Evolutionary conservation across 2,113 vertebrate genomes (phyloP), one percentile per base, ranked within the genome.

Genomic region (Sakesphorus luctuosus): DNA sequence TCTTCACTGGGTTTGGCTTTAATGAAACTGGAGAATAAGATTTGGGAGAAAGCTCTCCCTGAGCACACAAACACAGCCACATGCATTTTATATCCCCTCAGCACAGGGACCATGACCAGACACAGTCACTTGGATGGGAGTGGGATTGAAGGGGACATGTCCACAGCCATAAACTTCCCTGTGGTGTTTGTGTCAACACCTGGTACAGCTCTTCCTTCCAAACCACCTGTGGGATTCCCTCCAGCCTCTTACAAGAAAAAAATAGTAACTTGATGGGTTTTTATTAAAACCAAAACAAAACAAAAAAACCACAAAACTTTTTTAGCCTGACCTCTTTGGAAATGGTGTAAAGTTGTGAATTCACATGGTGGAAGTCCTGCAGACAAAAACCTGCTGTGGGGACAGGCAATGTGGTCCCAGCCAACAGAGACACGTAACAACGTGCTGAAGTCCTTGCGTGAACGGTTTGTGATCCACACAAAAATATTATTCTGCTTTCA

Each of bases 401-500:
- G 84, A 62, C 93, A 92, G 74, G 89, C 1, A 0, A 62, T 62
- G 89, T 13, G 10, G 31, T 92, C 94, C 95, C 94, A 62, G 35
- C 58, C 33, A 11, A 87, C 35, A 63, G 4, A 69, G 91, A 80
- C 71, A 9, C 11, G 35, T 55, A 56, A 62, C 31, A n/a, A n/a
- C 67, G 49, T 13, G 76, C 82, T 13, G 33, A 84, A 84, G 84
- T 75, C 52, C 24, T 87, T 40, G 25, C 0, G 4, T 68, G 93
- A 94, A 86, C 78, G 80, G 94, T 93, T 94, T 78, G 66, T 65
- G 96, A 94, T 92, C 95, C 97, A 94, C 81, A 63, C 31, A 72
- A 88, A 95, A 96, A 96, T 94, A 90, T 85, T 95, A 59, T 47
- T 91, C 94, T 82, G 44, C 94, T 96, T 96, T 94, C 86, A 96